Evolutionary conservation across 2,797 vertebrate species (phyloP).

Genomic region (Tarsius wallacei): DNA sequence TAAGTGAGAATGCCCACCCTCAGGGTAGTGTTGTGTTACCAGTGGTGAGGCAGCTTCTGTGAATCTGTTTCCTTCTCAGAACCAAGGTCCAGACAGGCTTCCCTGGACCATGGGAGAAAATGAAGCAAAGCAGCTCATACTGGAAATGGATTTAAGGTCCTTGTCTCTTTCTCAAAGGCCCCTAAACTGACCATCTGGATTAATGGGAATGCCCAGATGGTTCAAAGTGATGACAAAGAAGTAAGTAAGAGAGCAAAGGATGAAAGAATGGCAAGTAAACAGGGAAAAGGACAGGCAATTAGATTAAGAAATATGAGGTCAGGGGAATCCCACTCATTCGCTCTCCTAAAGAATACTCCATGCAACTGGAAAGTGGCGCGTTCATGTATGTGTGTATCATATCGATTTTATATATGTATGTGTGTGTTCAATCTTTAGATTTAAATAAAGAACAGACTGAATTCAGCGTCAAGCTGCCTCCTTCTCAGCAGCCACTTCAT

Average conservation of each 20-base stretch:
- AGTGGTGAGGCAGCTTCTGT: background rate
- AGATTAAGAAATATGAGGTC: slow-evolving; percentile 5
- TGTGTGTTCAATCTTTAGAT: slow-evolving; percentile 60
- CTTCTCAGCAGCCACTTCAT: slow-evolving; percentile 77
- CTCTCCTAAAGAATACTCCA: slow-evolving; percentile 23
- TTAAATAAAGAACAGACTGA: slow-evolving; percentile 81
- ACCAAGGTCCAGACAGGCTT: slow-evolving; percentile 35
- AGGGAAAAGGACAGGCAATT: slow-evolving; percentile 24
- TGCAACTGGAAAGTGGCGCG: background rate
- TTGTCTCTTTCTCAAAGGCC: slow-evolving; percentile 43
- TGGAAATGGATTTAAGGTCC: slow-evolving; percentile 39
- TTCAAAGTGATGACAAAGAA: slow-evolving; percentile 47
- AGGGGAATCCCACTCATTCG: background rate
- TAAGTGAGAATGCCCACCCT: background rate
- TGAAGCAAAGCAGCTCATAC: background rate
- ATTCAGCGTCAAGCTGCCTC: slow-evolving; percentile 71
- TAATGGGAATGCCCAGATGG: background rate
- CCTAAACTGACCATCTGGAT: slow-evolving; percentile 22
- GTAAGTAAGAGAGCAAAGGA: slow-evolving; percentile 47
- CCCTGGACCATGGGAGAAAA: slow-evolving; percentile 6
- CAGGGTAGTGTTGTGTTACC: background rate
- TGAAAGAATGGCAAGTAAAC: slow-evolving; percentile 32
- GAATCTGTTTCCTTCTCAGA: slow-evolving; percentile 8
- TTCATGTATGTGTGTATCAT: background rate
- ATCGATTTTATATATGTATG: background rate